Conservation (phyloP, 2,113 vertebrate genomes). For the Hystrix brachyura region DNA sequence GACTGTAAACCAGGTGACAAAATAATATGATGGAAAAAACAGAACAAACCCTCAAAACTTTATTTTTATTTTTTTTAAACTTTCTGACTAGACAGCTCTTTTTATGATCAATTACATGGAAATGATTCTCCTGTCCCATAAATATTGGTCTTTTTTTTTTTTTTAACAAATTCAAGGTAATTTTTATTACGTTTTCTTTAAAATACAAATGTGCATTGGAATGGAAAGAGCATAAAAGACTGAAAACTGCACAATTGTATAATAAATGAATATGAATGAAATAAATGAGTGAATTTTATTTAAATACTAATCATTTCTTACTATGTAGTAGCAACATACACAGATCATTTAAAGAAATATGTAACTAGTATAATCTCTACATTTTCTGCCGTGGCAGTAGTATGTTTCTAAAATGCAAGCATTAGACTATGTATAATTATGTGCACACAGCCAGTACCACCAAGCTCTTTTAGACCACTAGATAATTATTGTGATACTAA, state of each 20-base stretch:
- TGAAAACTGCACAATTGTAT: slow-evolving; percentile 7
- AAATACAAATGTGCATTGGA: neutral
- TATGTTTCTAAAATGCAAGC: slow-evolving; percentile 47
- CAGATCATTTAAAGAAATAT: slow-evolving; percentile 53
- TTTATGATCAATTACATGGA: neutral
- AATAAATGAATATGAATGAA: neutral
- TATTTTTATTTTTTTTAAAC: neutral
- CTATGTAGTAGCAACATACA: neutral
- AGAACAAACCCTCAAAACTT: slow-evolving; percentile 13
- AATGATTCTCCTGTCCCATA: neutral
- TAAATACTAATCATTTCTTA: slow-evolving; percentile 44
- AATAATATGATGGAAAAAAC: neutral
- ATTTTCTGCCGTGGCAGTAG: slow-evolving; percentile 27
- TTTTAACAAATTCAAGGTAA: neutral
- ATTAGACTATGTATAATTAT: slow-evolving; percentile 26
- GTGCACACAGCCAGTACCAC: neutral
- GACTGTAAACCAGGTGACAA: neutral
- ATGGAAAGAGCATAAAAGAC: slow-evolving; percentile 1
- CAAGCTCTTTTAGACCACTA: neutral
- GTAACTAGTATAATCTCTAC: neutral
- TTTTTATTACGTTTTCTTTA: slow-evolving; percentile 50
- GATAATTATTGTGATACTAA: slow-evolving; percentile 44
- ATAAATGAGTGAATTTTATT: neutral
- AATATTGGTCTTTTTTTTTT: neutral
- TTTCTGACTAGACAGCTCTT: neutral